Conservation (phyloP, 1,140 invertebrate species). For the Temnothorax nylanderi region DNA sequence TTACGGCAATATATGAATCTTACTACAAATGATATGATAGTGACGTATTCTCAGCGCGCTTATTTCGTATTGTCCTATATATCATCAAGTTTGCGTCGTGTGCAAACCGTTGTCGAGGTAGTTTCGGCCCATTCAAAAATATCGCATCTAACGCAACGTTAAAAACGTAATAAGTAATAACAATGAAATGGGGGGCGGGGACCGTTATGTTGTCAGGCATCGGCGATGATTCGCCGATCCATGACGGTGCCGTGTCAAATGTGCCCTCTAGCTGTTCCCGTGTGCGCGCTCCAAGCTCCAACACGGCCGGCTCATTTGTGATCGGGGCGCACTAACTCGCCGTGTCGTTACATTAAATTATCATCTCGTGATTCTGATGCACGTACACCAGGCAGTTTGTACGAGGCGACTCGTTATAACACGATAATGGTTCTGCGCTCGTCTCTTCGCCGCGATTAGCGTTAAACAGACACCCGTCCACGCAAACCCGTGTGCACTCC, state of each 20-base stretch:
- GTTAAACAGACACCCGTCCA: constrained; percentile 61
- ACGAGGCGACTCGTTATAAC: constrained; percentile 73
- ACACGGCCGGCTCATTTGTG: constrained; percentile 77
- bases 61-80: neutral
- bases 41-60: neutral
- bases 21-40: neutral
- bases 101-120: neutral
- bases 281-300: constrained; percentile 70
- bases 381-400: constrained; percentile 62
- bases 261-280: constrained; percentile 76
- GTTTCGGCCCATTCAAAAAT: constrained; percentile 28
- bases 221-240: constrained; percentile 83
- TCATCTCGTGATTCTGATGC: constrained; percentile 74
- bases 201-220: constrained; percentile 51
- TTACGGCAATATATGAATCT: neutral
- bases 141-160: constrained; percentile 33
- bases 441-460: constrained; percentile 70
- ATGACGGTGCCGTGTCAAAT: constrained; percentile 82
- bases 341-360: constrained; percentile 74
- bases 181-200: constrained; percentile 45
- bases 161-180: constrained; percentile 61
- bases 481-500: constrained; percentile 39
- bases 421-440: constrained; percentile 70
- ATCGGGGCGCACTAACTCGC: constrained; percentile 74
- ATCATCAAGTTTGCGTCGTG: neutral